Evolutionary conservation across 2,888 invertebrate genomes (phyloP).

Genomic region (Ceramica pisi): DNA sequence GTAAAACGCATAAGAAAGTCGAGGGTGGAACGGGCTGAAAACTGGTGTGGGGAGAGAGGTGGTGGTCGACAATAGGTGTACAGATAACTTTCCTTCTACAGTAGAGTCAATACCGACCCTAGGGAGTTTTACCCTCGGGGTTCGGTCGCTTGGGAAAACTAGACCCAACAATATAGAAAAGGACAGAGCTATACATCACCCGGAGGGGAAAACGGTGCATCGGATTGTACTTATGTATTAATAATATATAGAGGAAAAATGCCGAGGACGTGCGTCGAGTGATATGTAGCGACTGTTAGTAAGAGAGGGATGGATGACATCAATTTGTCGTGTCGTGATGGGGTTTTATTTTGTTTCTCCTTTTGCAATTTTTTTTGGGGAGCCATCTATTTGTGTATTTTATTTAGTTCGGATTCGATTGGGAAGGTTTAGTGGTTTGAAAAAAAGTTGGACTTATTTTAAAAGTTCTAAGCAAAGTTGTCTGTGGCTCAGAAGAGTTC

Average conservation of each 20-base stretch:
- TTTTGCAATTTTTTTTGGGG: slow-evolving; percentile 80
- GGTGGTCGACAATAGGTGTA: slow-evolving; percentile 90
- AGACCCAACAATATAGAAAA: slow-evolving; percentile 91
- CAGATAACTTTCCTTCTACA: slow-evolving; percentile 91
- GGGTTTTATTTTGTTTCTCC: slow-evolving; percentile 90
- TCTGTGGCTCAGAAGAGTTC: background rate
- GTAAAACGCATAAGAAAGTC: slow-evolving; percentile 90
- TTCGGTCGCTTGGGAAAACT: slow-evolving; percentile 90
- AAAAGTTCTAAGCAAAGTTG: slow-evolving; percentile 3
- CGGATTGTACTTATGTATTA: slow-evolving; percentile 89
- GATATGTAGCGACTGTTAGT: slow-evolving; percentile 90
- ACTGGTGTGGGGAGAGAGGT: slow-evolving; percentile 73
- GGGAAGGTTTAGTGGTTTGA: slow-evolving; percentile 35
- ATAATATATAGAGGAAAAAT: slow-evolving; percentile 91
- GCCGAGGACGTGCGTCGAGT: slow-evolving; percentile 89
- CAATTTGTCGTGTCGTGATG: slow-evolving; percentile 91
- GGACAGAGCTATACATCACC: slow-evolving; percentile 80
- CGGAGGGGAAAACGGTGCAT: slow-evolving; percentile 81
- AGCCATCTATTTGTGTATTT: slow-evolving; percentile 66
- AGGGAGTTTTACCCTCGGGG: slow-evolving; percentile 91
- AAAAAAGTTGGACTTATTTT: slow-evolving; percentile 16
- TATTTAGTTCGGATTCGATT: slow-evolving; percentile 58
- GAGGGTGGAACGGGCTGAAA: slow-evolving; percentile 76
- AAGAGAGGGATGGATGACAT: slow-evolving; percentile 90
- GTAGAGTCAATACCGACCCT: slow-evolving; percentile 91